phyloP scores from a whole-genome alignment of 2,113 vertebrate genomes.

The Fulmarus glacialis region DNA sequence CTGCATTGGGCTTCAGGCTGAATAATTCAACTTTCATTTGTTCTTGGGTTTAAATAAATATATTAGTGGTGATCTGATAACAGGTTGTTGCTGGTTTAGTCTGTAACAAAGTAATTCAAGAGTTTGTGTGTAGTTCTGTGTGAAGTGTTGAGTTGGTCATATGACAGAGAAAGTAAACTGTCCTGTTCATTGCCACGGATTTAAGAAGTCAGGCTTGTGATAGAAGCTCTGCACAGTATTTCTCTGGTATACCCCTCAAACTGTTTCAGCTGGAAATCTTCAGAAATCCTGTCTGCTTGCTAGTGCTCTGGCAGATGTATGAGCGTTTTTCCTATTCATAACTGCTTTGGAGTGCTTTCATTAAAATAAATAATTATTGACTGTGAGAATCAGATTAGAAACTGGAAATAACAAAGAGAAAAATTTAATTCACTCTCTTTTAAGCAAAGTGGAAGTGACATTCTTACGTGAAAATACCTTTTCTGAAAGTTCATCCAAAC shows the following conservation, averaged over 20 bases:
- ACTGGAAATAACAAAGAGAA: background rate
- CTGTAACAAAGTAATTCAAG: background rate
- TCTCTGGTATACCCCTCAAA: background rate
- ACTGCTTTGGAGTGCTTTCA: background rate
- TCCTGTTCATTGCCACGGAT: background rate
- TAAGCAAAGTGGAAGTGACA: background rate
- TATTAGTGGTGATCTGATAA: background rate
- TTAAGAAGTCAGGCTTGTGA: background rate
- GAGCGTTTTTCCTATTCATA: background rate
- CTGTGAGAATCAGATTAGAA: background rate
- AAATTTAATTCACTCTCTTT: background rate
- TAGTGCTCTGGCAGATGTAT: background rate
- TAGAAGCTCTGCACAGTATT: background rate
- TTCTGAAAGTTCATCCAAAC: background rate
- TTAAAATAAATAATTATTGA: slow-evolving; percentile 21
- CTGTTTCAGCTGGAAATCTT: background rate
- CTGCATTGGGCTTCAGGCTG: background rate
- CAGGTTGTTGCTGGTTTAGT: background rate
- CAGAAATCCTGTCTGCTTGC: background rate
- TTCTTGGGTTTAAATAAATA: background rate
- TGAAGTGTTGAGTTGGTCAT: background rate
- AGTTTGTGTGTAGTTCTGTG: background rate
- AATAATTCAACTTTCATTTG: background rate
- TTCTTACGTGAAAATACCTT: background rate
- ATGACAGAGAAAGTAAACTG: background rate